Base-by-base conservation (phyloP, 2,888 invertebrate genomes). In the Drosophila dives region DNA sequence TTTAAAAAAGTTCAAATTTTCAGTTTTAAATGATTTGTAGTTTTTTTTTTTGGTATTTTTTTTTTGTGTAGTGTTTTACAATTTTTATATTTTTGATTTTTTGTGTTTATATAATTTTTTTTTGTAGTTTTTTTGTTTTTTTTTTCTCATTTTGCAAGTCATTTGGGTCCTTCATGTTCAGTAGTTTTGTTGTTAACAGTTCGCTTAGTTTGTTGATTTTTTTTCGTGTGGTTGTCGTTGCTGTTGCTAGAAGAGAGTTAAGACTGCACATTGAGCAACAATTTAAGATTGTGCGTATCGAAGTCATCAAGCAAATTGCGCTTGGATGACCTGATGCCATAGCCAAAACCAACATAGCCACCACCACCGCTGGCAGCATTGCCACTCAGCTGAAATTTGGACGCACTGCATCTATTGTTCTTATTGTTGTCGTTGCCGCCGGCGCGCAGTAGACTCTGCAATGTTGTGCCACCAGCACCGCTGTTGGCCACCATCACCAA, bases 261-360 rank as follows among this genome's bases (percentile, higher is more conserved):
- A 90, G 94, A 94, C 86, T 93, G 93, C 91, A 95, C 95, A 93
- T 95, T 95, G 91, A 95, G 94, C 91, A 95, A 93, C 92, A 95
- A 92, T 93, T 95, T 95, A 83, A 95, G 94, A 83, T 95, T 94
- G 90, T 94, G 94, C 90, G 95, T 94, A 92, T 92, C 91, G 78
- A 95, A 93, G 73, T 93, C 93, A 78, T 93, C 93, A 70, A 92
- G 86, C 26, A 93, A 83, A 83, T 92, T 92, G 64, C 92, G 92
- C 75, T 92, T 92, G 55, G 92, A 92, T 29, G 92, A 90, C 66
- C 90, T 91, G 29, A 85, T 83, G 67, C 86, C 82, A 63, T 86
- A 85, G 33, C 90, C 90, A 55, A 33, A 53, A 36, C 84, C 84
- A 67, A 86, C 82, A 64, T 84, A 83, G 38, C 90, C 89, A 50